Conservation (phyloP, 2,113 vertebrate genomes). For the Agelaius tricolor region DNA sequence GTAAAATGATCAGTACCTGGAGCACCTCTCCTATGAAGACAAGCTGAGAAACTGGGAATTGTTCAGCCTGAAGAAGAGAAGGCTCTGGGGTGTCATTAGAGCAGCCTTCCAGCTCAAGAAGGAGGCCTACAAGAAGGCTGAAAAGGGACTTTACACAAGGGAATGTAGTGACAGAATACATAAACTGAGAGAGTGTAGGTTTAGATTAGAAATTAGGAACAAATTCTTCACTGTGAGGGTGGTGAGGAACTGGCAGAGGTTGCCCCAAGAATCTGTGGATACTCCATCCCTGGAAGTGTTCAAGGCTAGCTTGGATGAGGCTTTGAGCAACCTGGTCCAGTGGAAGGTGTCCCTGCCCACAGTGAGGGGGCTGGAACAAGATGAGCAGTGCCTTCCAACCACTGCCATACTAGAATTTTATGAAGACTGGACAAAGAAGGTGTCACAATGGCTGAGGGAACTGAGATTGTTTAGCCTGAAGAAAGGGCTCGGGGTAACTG, state of each 20-base stretch:
- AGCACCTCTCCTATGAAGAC: background rate
- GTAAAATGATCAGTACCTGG: background rate
- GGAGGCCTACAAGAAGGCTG: background rate
- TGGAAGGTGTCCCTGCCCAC: background rate
- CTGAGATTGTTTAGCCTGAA: background rate
- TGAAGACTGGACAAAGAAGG: background rate
- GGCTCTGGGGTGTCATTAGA: background rate
- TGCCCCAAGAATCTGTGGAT: background rate
- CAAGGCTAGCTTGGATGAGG: background rate
- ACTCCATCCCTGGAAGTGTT: background rate
- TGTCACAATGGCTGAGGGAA: background rate
- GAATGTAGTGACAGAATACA: background rate
- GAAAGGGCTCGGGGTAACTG: accelerated
- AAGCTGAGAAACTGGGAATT: background rate
- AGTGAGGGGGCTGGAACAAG: background rate
- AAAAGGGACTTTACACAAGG: background rate
- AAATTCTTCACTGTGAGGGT: too few relatives aligned
- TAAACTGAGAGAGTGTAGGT: background rate
- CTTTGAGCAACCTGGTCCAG: background rate
- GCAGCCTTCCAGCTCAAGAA: too few relatives aligned
- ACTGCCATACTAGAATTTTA: background rate
- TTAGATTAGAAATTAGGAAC: background rate
- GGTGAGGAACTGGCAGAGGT: background rate
- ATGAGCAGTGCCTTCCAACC: background rate
- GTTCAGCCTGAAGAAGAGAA: background rate